A percentile compares a stretch with the other conserved stretches of the same genome.
Evolutionary conservation across 2,113 vertebrate genomes (phyloP).

Genomic region (Sardina pilchardus): DNA sequence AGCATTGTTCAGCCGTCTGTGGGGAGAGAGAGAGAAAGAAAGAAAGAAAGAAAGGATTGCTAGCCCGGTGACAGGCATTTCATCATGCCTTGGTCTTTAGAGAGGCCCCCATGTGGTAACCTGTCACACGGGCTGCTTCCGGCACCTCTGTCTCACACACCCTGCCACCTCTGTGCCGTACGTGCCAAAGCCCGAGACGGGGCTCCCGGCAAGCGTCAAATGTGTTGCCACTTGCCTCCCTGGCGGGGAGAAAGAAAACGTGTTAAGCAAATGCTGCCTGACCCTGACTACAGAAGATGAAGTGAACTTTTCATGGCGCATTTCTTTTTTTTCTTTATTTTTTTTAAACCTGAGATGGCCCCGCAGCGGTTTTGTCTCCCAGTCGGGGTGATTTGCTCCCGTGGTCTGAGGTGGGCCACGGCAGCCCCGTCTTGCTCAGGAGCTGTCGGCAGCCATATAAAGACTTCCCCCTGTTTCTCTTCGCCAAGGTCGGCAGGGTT

Average conservation of each 20-base stretch:
- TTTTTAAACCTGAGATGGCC: not conserved
- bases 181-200: not conserved
- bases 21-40: too few species aligned
- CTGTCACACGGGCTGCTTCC: not conserved
- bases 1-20: not conserved
- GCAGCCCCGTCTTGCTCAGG: not conserved
- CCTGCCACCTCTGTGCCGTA: not conserved
- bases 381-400: not conserved
- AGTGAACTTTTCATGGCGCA: conserved; percentile 1
- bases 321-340: too few species aligned
- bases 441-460: not conserved
- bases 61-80: not conserved
- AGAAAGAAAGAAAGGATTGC: not conserved
- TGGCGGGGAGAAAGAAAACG: not conserved
- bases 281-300: not conserved
- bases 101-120: not conserved
- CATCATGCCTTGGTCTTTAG: not conserved
- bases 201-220: not conserved
- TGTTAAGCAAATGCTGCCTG: not conserved
- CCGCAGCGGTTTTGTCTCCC: not conserved
- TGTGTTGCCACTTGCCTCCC: conserved; percentile 4
- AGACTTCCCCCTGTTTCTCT: not conserved
- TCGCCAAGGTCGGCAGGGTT: not conserved
- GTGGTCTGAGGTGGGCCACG: not conserved
- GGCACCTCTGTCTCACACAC: not conserved